A percentile compares a stretch with the other conserved stretches of the same genome.
Evolutionary conservation across 2,888 invertebrate species (phyloP).

Genomic region (Teleiodes luculella): DNA sequence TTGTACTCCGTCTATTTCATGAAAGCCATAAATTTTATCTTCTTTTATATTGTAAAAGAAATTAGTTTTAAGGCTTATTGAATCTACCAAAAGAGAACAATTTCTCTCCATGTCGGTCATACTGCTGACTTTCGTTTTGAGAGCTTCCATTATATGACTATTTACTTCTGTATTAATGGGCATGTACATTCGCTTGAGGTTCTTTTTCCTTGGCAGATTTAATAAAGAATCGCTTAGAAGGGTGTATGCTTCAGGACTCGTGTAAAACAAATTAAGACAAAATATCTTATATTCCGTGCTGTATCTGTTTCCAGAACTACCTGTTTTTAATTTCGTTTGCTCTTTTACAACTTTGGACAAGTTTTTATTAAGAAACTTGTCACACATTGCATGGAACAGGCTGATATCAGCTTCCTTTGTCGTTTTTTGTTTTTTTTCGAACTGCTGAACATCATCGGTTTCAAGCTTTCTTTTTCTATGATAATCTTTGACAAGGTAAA

Average conservation of each 20-base stretch:
- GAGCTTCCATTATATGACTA: constrained; percentile 20
- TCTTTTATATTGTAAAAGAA: constrained; percentile 27
- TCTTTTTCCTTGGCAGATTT: constrained; percentile 21
- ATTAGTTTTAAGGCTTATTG: constrained; percentile 26
- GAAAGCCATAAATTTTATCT: constrained; percentile 32
- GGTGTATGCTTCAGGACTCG: constrained; percentile 28
- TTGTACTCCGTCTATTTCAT: constrained; percentile 29
- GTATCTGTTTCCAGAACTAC: constrained; percentile 15
- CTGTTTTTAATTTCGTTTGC: constrained; percentile 19
- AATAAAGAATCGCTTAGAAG: constrained; percentile 21
- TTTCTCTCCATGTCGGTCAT: constrained; percentile 29
- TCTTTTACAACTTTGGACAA: constrained; percentile 25
- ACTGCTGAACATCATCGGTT: neutral
- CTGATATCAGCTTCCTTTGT: neutral
- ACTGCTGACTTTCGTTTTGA: constrained; percentile 26
- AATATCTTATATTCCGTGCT: constrained; percentile 19
- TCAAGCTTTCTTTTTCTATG: neutral
- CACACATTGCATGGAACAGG: constrained; percentile 20
- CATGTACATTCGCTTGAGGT: constrained; percentile 18
- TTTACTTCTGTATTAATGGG: constrained; percentile 25
- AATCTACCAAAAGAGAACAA: constrained; percentile 25
- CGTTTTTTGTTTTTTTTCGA: neutral
- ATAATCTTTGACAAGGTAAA: neutral
- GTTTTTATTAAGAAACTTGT: constrained; percentile 20
- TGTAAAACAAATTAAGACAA: constrained; percentile 28